Evolutionary conservation across 2,113 vertebrate genomes (phyloP), one percentile per base, ranked within the genome.

Genomic region (Paedocypris sp.): DNA sequence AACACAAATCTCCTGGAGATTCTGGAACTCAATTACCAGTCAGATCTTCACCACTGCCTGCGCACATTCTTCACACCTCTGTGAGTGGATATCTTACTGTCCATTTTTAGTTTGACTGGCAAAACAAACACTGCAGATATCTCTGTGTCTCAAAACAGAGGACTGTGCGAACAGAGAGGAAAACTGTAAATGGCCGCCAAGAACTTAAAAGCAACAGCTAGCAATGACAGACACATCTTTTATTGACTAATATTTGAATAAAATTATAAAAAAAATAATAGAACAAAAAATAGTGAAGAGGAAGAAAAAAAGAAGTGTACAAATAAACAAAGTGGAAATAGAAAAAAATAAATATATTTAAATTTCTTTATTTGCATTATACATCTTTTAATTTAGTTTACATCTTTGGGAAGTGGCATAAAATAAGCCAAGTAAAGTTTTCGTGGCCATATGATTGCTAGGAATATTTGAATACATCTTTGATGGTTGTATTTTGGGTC

Each of bases 21-120:
- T 79, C 46, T 72, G 70, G 67, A 72, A 80, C 69, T 71, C 57
- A 62, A 60, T 77, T 64, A 72, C 69, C 54, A 60, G 47, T 36
- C 25, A 32, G 52, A 28, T 26, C 56, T 20, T 50, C 8, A 15
- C 29, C 56, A n/a, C 42, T 28, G 23, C 35, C 60, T 38, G 29
- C 66, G 50, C 6, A 65, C 13, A 58, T 68, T 26, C 63, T 65
- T 69, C 22, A 11, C 31, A 26, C 59, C 60, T 22, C 42, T 56
- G 43, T 49, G 46, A 64, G 51, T 60, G 54, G 67, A 71, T 71
- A 65, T 70, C 28, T 60, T 75, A 61, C 72, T 60, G 64, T 70
- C 72, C 77, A 73, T 75, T 79, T 76, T 81, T 79, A 80, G 77
- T 70, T 58, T 56, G 64, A 66, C 61, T 75, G 67, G 70, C 79